These are phyloP conservation scores for Cydia strobilella DNA, from an alignment of 1,140 invertebrate genomes.

Conservation along the genomic window DNA sequence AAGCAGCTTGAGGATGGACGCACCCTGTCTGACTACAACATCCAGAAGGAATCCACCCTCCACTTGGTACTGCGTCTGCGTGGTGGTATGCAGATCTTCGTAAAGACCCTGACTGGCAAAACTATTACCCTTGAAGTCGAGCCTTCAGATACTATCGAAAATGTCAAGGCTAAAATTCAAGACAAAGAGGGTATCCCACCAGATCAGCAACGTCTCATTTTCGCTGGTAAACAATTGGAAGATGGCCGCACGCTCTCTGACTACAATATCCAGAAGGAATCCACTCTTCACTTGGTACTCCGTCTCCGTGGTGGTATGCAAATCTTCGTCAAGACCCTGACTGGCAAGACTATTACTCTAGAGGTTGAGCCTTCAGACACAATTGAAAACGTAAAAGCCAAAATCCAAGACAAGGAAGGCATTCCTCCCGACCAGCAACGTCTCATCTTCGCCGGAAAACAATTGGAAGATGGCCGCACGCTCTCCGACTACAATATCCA, in stretches of 20 bases:
- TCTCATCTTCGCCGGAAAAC: slow-evolving; percentile 12
- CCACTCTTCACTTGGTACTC: background rate
- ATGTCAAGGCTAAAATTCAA: slow-evolving; percentile 19
- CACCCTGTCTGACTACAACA: slow-evolving; percentile 19
- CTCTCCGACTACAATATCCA: slow-evolving; percentile 8
- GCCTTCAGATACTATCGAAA: slow-evolving; percentile 22
- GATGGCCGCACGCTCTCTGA: slow-evolving; percentile 10
- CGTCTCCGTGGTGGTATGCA: slow-evolving; percentile 7
- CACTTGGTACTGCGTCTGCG: slow-evolving; percentile 21
- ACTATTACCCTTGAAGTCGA: slow-evolving; percentile 20
- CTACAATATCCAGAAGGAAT: slow-evolving; percentile 24
- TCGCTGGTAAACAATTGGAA: background rate
- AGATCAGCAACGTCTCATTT: background rate
- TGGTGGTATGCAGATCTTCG: slow-evolving; percentile 27
- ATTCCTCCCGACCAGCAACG: background rate
- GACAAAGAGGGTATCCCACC: slow-evolving; percentile 17
- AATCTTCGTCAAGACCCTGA: slow-evolving; percentile 1
- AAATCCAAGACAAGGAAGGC: background rate
- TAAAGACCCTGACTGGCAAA: slow-evolving; percentile 18
- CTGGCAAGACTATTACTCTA: background rate
- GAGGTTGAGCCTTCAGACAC: slow-evolving; percentile 6
- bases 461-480: slow-evolving; percentile 28
- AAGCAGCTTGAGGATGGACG: background rate
- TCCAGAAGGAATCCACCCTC: slow-evolving; percentile 20
- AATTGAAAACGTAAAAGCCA: background rate